Conservation (phyloP, 2,797 vertebrate genomes). For the Numenius phaeopus region DNA sequence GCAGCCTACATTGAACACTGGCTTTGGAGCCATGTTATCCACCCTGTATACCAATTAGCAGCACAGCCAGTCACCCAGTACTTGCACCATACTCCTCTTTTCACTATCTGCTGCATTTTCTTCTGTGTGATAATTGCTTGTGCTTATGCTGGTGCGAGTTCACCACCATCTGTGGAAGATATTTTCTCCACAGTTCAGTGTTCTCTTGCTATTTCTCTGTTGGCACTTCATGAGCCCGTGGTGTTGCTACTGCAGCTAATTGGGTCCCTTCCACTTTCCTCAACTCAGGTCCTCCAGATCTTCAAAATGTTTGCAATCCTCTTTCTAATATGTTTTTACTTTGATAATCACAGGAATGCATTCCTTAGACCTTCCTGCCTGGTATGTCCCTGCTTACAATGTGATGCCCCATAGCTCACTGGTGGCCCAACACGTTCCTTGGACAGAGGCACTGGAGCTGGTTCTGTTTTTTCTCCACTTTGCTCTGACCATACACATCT, state of each 20-base stretch:
- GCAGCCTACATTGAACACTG: background rate
- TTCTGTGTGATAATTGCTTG: background rate
- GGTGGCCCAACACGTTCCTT: background rate
- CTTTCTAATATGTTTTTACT: background rate
- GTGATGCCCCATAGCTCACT: fast-evolving
- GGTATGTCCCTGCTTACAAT: background rate
- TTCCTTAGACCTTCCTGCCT: background rate
- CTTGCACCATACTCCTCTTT: background rate
- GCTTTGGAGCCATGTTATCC: background rate
- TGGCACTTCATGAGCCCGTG: background rate
- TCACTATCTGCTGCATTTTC: background rate
- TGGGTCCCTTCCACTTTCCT: background rate
- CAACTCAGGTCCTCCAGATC: background rate
- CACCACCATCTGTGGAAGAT: background rate
- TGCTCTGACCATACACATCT: background rate
- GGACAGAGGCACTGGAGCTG: background rate
- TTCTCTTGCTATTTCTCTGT: background rate
- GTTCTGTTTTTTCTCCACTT: background rate
- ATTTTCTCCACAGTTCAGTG: background rate
- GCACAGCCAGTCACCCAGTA: background rate
- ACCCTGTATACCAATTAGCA: background rate
- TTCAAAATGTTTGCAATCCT: background rate
- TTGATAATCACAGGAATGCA: background rate
- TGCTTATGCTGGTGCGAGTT: background rate
- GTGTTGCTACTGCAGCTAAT: background rate